These are phyloP conservation scores for Zosterops borbonicus DNA, from an alignment of 2,113 vertebrate species.

Conservation along the genomic window DNA sequence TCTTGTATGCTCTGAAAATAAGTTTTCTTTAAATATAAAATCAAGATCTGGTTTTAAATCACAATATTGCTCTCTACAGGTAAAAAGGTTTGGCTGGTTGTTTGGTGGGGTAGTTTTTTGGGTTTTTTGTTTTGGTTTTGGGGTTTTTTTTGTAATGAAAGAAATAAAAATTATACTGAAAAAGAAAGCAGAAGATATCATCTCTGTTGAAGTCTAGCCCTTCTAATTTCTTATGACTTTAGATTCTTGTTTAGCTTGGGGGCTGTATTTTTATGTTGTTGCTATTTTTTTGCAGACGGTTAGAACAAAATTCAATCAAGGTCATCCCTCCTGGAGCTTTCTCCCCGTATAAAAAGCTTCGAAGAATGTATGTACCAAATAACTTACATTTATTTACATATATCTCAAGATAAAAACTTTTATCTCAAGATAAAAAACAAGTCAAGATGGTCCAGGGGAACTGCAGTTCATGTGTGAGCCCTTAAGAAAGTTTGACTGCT, in stretches of 20 bases:
- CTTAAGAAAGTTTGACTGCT: constrained; percentile 13
- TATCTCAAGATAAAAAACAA: background rate
- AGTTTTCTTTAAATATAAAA: background rate
- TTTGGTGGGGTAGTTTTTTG: background rate
- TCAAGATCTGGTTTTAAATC: background rate
- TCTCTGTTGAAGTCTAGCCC: background rate
- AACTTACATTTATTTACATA: background rate
- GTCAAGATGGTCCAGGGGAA: background rate
- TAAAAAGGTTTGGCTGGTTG: background rate
- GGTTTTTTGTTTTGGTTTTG: background rate
- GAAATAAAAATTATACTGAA: background rate
- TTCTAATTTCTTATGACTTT: background rate
- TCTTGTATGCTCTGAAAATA: background rate
- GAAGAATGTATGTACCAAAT: constrained; percentile 90
- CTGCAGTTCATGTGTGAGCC: background rate
- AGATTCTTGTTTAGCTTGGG: background rate
- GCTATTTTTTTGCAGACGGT: constrained; percentile 80
- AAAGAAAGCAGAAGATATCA: background rate
- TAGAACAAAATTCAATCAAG: constrained; percentile 99
- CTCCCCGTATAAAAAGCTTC: constrained; percentile 95
- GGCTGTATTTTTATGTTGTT: background rate
- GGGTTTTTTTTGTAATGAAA: background rate
- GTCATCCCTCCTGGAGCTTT: constrained; percentile 95
- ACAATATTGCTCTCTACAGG: background rate
- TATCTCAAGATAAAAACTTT: background rate